These are phyloP conservation scores for Protonibea diacanthus DNA, from an alignment of 2,797 vertebrate species.

Conservation along the genomic window DNA sequence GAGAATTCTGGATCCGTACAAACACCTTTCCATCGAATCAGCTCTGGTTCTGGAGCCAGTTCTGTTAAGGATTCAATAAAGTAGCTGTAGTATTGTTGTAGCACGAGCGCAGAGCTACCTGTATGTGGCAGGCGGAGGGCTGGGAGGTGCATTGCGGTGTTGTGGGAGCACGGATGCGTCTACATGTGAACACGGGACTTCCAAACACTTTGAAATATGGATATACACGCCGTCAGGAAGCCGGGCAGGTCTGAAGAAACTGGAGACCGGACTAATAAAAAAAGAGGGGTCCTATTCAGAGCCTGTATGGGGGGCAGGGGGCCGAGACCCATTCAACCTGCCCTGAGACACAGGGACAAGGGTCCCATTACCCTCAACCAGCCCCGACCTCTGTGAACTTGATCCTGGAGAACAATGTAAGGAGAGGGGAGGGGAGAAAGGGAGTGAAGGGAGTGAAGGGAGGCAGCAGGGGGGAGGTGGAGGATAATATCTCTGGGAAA, in stretches of 20 bases:
- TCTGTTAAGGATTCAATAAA: not conserved
- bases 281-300: slow-evolving; percentile 74
- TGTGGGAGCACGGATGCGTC: slow-evolving; percentile 64
- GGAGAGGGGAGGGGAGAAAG: slow-evolving; percentile 20
- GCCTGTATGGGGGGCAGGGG: slow-evolving; percentile 54
- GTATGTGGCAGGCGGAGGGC: slow-evolving; percentile 27
- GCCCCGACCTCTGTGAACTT: slow-evolving; percentile 72
- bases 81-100: not conserved
- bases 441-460: slow-evolving; percentile 32
- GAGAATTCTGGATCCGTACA: too few species aligned
- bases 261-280: slow-evolving; percentile 84
- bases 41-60: too few species aligned
- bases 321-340: slow-evolving; percentile 80
- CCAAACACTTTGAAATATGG: slow-evolving; percentile 84
- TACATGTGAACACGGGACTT: slow-evolving; percentile 56
- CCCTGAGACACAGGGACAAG: slow-evolving; percentile 75
- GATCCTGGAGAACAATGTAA: slow-evolving; percentile 75
- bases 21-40: too few species aligned
- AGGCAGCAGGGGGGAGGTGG: slow-evolving; percentile 3
- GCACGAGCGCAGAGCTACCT: not conserved
- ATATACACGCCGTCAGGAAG: slow-evolving; percentile 70
- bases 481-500: slow-evolving; percentile 80
- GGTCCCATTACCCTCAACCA: slow-evolving; percentile 81
- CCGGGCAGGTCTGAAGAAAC: slow-evolving; percentile 84
- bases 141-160: slow-evolving; percentile 20